Base-by-base conservation (phyloP, 2,888 invertebrate species). In the Eupithecia abbreviata region DNA sequence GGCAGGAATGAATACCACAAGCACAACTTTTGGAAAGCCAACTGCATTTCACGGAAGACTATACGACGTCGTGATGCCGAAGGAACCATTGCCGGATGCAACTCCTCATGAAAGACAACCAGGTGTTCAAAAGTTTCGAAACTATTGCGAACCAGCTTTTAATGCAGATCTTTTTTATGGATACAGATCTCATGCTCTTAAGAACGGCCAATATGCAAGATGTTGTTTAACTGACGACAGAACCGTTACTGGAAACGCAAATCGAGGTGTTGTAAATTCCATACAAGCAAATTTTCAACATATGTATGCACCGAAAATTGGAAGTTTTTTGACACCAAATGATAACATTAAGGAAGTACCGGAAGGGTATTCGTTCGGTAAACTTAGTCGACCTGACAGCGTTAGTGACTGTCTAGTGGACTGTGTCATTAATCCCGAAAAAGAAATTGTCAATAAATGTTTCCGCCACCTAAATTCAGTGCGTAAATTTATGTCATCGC, bases 111-210 rank as follows among this genome's bases (percentile, higher is more conserved):
- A 83, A 2, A 90, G 90, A 77, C 74, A 81, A 55, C 80, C 89
- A 12, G 90, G 91, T 2, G 85, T 85, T 7, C 93, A 93, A 84
- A 71, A 79, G 18, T 78, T 85, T 4, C 89, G 91, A 10, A 88
- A 90, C 55, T 94, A 93, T 81, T 93, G 93, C 80, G 69, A 81
- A 62, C 95, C 95, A 12, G 85, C 95, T 18, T 96, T 86, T 82
- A 85, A 92, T 70, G 86, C 91, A 5, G 86, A 94, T 67, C 83
- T 92, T 70, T 91, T 93, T 3, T 96, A 88, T 82, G 96, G 96
- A 0, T 83, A 90, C 78, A 90, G 89, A 82, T 91, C 91, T 2
- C 86, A 84, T 68, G 88, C 90, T 43, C 95, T 96, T 83, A 92
- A 92, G 76, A 88, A 94, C 79, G 96, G 96, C 15, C 91, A 86